Conservation (phyloP, 2,113 vertebrate genomes). For the Serilophus lunatus region DNA sequence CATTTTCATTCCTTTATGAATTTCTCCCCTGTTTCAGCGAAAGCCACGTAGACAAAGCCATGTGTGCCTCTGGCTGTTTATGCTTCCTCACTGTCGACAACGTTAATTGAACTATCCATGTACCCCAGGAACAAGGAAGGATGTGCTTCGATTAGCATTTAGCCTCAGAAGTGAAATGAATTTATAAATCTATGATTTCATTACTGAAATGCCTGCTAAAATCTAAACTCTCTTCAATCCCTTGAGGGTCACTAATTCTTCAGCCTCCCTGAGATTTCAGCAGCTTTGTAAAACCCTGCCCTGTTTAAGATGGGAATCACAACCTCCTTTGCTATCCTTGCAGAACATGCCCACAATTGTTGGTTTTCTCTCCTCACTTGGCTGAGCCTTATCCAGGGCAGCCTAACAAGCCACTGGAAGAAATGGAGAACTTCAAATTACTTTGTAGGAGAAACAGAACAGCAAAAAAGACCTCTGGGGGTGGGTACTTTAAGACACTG, state of each 20-base stretch:
- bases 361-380: background rate
- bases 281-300: background rate
- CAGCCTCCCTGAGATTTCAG: background rate
- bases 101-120: background rate
- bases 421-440: background rate
- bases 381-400: background rate
- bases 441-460: background rate
- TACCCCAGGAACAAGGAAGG: background rate
- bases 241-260: background rate
- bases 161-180: slow-evolving; percentile 1
- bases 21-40: background rate
- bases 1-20: background rate
- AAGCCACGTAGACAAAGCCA: background rate
- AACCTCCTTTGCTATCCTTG: background rate
- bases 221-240: background rate
- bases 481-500: background rate
- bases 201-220: slow-evolving; percentile 25
- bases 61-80: background rate
- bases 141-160: slow-evolving; percentile 15
- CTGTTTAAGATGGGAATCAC: slow-evolving; percentile 37
- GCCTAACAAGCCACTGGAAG: background rate
- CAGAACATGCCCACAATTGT: background rate
- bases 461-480: background rate
- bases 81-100: background rate
- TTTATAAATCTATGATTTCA: slow-evolving; percentile 18